Conservation (phyloP, 2,888 invertebrate genomes). For the Trachelus tabidus region DNA sequence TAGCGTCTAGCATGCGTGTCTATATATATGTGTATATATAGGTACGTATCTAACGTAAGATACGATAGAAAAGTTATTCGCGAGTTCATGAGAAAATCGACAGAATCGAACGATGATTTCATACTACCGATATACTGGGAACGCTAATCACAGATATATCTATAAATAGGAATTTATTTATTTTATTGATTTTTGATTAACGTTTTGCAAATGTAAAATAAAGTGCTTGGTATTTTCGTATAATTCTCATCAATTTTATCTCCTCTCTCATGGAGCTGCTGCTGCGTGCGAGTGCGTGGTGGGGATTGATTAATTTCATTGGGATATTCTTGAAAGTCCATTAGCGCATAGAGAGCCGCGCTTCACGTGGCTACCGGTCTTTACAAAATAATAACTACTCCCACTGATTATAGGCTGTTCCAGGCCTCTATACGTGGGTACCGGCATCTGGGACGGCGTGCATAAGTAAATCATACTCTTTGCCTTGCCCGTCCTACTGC, state of each 20-base stretch:
- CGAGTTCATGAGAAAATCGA: not conserved
- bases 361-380: constrained; percentile 19
- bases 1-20: not conserved
- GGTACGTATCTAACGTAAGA: not conserved
- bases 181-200: not conserved
- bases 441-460: constrained; percentile 16
- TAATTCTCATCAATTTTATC: not conserved
- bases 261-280: not conserved
- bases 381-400: constrained; percentile 21
- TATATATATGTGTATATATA: not conserved
- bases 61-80: not conserved
- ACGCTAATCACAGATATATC: not conserved
- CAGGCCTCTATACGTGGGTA: constrained; percentile 7
- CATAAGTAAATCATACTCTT: constrained; percentile 22
- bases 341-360: constrained; percentile 13
- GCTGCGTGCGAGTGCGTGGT: not conserved
- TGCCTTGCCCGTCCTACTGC: not conserved
- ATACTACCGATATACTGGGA: not conserved
- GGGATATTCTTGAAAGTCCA: not conserved
- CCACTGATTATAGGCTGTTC: constrained; percentile 20
- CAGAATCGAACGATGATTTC: not conserved
- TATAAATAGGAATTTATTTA: not conserved
- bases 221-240: not conserved
- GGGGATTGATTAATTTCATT: not conserved
- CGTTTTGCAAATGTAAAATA: not conserved